Evolutionary conservation across 2,888 invertebrate genomes (phyloP).

Genomic region (Mechanitis messenoides): DNA sequence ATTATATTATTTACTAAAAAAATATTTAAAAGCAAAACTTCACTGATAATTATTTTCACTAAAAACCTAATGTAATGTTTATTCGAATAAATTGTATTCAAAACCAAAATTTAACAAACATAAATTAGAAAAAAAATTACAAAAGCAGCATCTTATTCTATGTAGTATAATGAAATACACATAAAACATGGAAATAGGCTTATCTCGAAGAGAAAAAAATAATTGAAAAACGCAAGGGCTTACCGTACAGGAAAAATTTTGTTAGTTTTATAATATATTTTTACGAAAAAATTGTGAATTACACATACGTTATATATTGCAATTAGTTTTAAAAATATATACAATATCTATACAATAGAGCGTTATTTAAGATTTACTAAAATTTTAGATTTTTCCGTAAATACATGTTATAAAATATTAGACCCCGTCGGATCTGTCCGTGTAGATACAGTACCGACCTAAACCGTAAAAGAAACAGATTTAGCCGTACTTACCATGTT

Average conservation of each 20-base stretch:
- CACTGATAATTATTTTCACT: too few relatives aligned
- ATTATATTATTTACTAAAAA: too few relatives aligned
- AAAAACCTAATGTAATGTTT: too few relatives aligned
- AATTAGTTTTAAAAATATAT: neutral
- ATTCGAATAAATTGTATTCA: neutral
- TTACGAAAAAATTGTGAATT: neutral
- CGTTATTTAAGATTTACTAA: too few relatives aligned
- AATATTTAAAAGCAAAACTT: too few relatives aligned
- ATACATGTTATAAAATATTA: too few relatives aligned
- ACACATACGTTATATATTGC: neutral
- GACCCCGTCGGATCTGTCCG: too few relatives aligned
- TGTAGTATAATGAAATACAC: neutral
- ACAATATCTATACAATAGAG: neutral
- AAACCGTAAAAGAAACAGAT: too few relatives aligned
- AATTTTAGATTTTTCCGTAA: too few relatives aligned
- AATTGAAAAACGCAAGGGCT: conserved; percentile 6
- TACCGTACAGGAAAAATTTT: neutral
- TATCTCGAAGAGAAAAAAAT: neutral
- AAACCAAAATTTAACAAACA: neutral
- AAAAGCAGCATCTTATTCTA: neutral
- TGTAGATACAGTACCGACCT: too few relatives aligned
- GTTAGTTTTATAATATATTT: neutral
- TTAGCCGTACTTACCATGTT: too few relatives aligned
- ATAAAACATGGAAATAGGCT: neutral
- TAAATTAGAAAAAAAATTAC: neutral